A percentile compares a stretch with the other conserved stretches of the same genome.
phyloP scores from a whole-genome alignment of 2,888 invertebrate genomes.

The Hyppa rectilinea region DNA sequence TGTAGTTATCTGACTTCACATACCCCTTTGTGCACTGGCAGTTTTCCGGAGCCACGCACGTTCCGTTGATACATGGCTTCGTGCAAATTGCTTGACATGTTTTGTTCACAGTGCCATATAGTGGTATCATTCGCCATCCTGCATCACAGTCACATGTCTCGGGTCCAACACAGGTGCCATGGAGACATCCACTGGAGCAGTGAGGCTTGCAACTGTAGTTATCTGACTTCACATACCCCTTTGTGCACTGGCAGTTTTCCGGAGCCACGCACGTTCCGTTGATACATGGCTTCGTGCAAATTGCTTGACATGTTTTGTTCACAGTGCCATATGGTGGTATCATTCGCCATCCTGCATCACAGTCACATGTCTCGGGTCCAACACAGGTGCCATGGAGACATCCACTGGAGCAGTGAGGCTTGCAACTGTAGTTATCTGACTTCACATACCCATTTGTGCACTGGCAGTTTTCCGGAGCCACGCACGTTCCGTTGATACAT shows the following conservation, averaged over 20 bases:
- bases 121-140: no score
- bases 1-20: no score
- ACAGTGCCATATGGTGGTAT: neutral
- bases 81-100: no score
- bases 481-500: slow-evolving; percentile 36
- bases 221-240: slow-evolving; percentile 11
- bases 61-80: no score
- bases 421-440: slow-evolving; percentile 13
- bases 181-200: slow-evolving; percentile 38
- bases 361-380: slow-evolving; percentile 40
- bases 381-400: slow-evolving; percentile 48
- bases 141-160: slow-evolving; percentile 41
- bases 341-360: slow-evolving; percentile 40
- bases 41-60: no score
- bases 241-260: slow-evolving; percentile 35
- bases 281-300: slow-evolving; percentile 36
- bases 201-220: slow-evolving; percentile 30
- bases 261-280: slow-evolving; percentile 40
- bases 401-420: slow-evolving; percentile 38
- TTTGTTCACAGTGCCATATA: no score
- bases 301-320: slow-evolving; percentile 33
- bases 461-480: slow-evolving; percentile 32
- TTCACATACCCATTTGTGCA: slow-evolving; percentile 23
- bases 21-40: no score
- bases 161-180: slow-evolving; percentile 41